phyloP scores from a whole-genome alignment of 2,113 vertebrate genomes.

The Nothobranchius furzeri region DNA sequence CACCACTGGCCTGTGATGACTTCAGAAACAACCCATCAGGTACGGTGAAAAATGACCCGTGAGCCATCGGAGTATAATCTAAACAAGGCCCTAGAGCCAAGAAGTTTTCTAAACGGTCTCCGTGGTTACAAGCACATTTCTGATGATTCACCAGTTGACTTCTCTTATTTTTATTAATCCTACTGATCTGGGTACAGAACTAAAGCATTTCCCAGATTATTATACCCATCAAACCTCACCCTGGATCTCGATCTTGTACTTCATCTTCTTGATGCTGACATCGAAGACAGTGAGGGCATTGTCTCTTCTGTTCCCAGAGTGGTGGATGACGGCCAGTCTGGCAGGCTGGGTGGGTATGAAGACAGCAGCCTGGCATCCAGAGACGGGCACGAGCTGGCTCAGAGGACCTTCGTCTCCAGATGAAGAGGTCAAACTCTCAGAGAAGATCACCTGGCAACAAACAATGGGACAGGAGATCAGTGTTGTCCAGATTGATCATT shows the following conservation, averaged over 20 bases:
- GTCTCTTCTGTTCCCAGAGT: not conserved
- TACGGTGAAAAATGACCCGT: not conserved
- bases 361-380: slow-evolving; percentile 60
- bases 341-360: slow-evolving; percentile 75
- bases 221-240: slow-evolving; percentile 55
- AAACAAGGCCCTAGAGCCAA: slow-evolving; percentile 4
- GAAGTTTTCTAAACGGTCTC: slow-evolving; percentile 8
- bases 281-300: slow-evolving; percentile 69
- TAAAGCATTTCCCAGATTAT: slow-evolving; percentile 5
- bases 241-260: slow-evolving; percentile 63
- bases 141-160: slow-evolving; percentile 1
- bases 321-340: slow-evolving; percentile 69
- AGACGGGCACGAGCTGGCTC: slow-evolving; percentile 59
- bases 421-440: slow-evolving; percentile 56
- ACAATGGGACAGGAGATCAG: not conserved
- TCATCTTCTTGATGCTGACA: slow-evolving; percentile 68
- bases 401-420: slow-evolving; percentile 63
- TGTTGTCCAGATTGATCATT: not conserved
- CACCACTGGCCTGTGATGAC: not conserved
- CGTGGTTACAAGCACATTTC: not conserved
- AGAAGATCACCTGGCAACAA: slow-evolving; percentile 68
- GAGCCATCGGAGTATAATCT: not conserved
- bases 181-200: not conserved
- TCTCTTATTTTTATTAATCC: not conserved
- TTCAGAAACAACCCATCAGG: not conserved